Evolutionary conservation across 2,113 vertebrate genomes (phyloP), one percentile per base, ranked within the genome.

Genomic region (Prionailurus viverrinus): DNA sequence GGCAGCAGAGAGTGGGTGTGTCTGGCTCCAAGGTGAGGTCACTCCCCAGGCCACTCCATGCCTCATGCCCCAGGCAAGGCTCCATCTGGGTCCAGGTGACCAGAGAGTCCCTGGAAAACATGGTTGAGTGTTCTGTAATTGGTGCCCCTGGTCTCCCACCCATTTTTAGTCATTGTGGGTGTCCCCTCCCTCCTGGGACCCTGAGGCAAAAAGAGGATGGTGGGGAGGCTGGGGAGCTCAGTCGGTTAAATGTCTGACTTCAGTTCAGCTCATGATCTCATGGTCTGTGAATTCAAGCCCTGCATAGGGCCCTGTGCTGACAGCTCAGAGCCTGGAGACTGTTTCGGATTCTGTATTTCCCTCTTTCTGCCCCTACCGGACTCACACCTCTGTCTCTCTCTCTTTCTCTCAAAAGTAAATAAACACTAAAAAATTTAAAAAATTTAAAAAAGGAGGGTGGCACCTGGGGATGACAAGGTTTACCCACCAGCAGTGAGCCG

Each of bases 11-110:
- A 88, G 31, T 5, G 15, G 23, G 48, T 33, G 21, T 9, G 73
- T 29, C 19, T 3, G 29, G 65, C 21, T 41, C 7, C 25, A 21
- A n/a, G 4, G 8, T 19, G 58, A 68, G 14, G 18, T 1, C n/a
- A 36, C 8, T 0, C 3, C 14, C n/a, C 68, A 53, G 68, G 33
- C 29, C 15, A 12, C 33, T 12, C n/a, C 7, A 51, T 13, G 0
- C 15, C 45, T 53, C 82, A 53, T 3, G 19, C 27, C 51, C 31
- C 14, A 15, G 14, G 15, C 36, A 39, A 16, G 0, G 0, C 7
- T 9, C 19, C n/a, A 14, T 69, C n/a, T 79, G 48, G 7, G 14
- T 33, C 14, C 48, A 63, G 66, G 25, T 12, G 1, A 31, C 12
- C 41, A 65, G 68, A 58, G 11, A 4, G 2, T 48, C 16, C 61